Conservation (phyloP, 2,113 vertebrate genomes). For the Laticauda laticaudata region DNA sequence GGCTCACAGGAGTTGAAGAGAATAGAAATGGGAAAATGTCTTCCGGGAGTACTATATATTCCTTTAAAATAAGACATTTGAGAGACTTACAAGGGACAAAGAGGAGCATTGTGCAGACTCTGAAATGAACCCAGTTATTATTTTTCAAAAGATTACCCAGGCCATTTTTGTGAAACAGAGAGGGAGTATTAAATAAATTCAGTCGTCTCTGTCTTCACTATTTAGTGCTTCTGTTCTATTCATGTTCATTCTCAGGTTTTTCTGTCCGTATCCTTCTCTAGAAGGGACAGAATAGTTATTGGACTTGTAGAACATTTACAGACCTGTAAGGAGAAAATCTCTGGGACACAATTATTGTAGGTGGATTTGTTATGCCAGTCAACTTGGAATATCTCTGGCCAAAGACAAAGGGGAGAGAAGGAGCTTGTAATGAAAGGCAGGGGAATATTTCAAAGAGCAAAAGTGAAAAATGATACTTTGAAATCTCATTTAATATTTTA, state of each 20-base stretch:
- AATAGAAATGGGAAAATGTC: constrained; percentile 85
- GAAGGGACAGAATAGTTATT: constrained; percentile 58
- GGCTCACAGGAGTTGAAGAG: constrained; percentile 81
- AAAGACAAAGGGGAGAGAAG: constrained; percentile 43
- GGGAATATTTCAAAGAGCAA: constrained; percentile 27
- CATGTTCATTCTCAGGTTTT: constrained; percentile 24
- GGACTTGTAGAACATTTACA: constrained; percentile 55
- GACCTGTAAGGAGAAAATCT: constrained; percentile 53
- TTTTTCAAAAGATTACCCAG: constrained; percentile 70
- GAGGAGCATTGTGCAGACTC: constrained; percentile 72
- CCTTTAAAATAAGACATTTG: constrained; percentile 84
- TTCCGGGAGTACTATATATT: constrained; percentile 82
- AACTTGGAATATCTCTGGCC: constrained; percentile 33
- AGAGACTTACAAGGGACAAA: constrained; percentile 81
- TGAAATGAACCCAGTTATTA: constrained; percentile 73
- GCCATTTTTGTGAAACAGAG: constrained; percentile 67
- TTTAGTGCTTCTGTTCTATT: constrained; percentile 58
- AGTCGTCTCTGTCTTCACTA: constrained; percentile 49
- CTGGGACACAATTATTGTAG: constrained; percentile 56
- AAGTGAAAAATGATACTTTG: constrained; percentile 47
- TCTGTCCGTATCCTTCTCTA: constrained; percentile 37
- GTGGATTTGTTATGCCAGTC: constrained; percentile 39
- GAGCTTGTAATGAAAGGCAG: constrained; percentile 33
- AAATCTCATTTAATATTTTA: constrained; percentile 37
- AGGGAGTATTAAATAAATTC: constrained; percentile 68